Evolutionary conservation across 1,140 invertebrate genomes (phyloP), one percentile per base, ranked within the genome.

Genomic region (Leptinotarsa lineolata): DNA sequence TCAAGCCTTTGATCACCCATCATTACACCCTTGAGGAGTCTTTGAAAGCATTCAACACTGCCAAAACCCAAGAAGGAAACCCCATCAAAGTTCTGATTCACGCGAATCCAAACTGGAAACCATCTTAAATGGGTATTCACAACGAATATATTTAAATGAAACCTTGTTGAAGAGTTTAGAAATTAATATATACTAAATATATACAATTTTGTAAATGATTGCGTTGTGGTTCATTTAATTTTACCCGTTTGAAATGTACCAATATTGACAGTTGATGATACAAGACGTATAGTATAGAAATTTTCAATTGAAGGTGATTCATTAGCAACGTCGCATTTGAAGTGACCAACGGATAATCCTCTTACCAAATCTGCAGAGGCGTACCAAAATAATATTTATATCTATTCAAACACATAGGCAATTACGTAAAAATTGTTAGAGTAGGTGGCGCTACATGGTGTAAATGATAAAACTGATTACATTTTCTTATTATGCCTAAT

Each of bases 21-120:
- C 92, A 94, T 81, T 99, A 91, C 83, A 89, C 88, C 68, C 85
- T 99, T 1, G 94, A 96, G 79, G 90, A 98, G 69, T 91, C 94
- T 0, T 74, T 91, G 0, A 86, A 96, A 83, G 97, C 97, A 0
- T 98, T 98, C 84, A 91, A 98, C 79, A 91, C 91, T 4, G 90
- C 95, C 0, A 90, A 89, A 76, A 88, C 88, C 61, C 91, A 92
- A 54, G 77, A 82, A 75, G 92, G 87, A 46, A 90, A 90, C 72
- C 90, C 93, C 13, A 92, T 99, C 77, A 99, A 99, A 86, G 92
- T 99, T 77, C 94, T 98, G 89, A 97, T 98, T 76, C 91, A 96
- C 78, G 94, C 93, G 15, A 88, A 91, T 80, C 87, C 89, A 0
- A 77, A 78, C 46, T 82, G 82, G 82, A 82, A 78, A 74, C 75